These are phyloP conservation scores for Karalla daura DNA, from an alignment of 2,797 vertebrate species.

Conservation along the genomic window DNA sequence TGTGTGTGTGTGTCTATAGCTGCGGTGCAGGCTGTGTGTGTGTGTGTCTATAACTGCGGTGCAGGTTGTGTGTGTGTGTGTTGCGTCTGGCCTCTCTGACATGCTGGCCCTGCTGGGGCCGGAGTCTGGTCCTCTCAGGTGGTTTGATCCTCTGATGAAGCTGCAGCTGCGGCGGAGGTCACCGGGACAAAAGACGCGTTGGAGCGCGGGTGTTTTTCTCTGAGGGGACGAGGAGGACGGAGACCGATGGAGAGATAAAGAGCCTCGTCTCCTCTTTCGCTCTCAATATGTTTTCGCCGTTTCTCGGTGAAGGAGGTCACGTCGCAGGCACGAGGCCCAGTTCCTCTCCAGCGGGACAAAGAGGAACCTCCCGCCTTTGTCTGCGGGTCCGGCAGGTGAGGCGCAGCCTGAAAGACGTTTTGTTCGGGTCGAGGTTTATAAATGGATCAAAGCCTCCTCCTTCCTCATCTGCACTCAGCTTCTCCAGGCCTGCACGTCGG, in stretches of 20 bases:
- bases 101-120: too few relatives aligned
- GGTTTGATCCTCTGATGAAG: too few relatives aligned
- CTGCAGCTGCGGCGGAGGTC: too few relatives aligned
- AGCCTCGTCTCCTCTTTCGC: slow-evolving; percentile 52
- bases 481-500: slow-evolving; percentile 16
- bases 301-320: slow-evolving; percentile 63
- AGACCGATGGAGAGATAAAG: slow-evolving; percentile 48
- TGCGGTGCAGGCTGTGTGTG: too few relatives aligned
- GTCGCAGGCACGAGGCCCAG: slow-evolving; percentile 42
- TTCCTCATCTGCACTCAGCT: slow-evolving; percentile 36
- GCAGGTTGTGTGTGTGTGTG: too few relatives aligned
- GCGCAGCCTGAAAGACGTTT: slow-evolving; percentile 45
- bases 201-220: not conserved
- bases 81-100: too few relatives aligned
- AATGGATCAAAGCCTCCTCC: slow-evolving; percentile 61
- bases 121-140: too few relatives aligned
- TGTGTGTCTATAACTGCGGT: too few relatives aligned
- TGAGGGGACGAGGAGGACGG: slow-evolving; percentile 26
- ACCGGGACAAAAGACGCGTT: not conserved
- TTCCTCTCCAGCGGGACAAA: slow-evolving; percentile 61
- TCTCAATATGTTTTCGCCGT: slow-evolving; percentile 23
- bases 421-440: slow-evolving; percentile 72
- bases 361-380: slow-evolving; percentile 56
- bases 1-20: too few relatives aligned
- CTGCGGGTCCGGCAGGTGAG: slow-evolving; percentile 33